A percentile compares a stretch with the other conserved stretches of the same genome.
These are phyloP conservation scores for Rotaria macrura DNA, from an alignment of 2,888 invertebrate species.

Conservation along the genomic window DNA sequence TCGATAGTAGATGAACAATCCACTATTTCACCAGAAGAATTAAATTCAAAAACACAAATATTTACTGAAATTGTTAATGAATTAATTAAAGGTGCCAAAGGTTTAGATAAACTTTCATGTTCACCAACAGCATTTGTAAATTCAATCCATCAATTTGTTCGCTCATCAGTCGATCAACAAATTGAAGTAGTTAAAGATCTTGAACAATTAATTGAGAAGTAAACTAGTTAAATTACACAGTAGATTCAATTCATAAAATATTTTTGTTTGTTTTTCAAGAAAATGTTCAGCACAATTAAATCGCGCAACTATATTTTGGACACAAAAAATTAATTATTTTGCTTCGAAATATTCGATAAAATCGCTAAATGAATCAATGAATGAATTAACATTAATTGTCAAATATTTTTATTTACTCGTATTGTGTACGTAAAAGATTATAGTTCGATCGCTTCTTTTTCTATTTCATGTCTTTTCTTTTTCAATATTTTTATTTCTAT, in stretches of 20 bases:
- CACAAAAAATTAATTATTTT: neutral
- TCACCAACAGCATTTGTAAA: neutral
- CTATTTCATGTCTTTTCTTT: no score
- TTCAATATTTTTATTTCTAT: no score
- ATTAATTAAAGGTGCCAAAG: conserved; percentile 5
- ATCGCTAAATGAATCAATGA: neutral
- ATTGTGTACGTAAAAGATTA: neutral
- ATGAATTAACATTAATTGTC: neutral
- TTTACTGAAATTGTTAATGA: conserved; percentile 4
- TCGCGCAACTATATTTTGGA: neutral
- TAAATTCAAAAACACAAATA: neutral
- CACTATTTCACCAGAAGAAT: neutral
- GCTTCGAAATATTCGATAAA: neutral
- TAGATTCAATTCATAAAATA: neutral
- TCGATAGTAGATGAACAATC: neutral
- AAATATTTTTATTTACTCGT: conserved; percentile 3
- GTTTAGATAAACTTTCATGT: neutral
- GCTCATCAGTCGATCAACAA: neutral
- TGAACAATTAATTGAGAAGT: neutral
- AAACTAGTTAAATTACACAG: neutral
- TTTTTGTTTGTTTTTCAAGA: neutral
- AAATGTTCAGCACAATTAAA: conserved; percentile 15
- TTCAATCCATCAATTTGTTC: neutral
- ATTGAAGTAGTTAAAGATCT: neutral
- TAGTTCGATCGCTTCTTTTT: neutral